phyloP scores from a whole-genome alignment of 2,888 invertebrate species.

The Xestia xanthographa region DNA sequence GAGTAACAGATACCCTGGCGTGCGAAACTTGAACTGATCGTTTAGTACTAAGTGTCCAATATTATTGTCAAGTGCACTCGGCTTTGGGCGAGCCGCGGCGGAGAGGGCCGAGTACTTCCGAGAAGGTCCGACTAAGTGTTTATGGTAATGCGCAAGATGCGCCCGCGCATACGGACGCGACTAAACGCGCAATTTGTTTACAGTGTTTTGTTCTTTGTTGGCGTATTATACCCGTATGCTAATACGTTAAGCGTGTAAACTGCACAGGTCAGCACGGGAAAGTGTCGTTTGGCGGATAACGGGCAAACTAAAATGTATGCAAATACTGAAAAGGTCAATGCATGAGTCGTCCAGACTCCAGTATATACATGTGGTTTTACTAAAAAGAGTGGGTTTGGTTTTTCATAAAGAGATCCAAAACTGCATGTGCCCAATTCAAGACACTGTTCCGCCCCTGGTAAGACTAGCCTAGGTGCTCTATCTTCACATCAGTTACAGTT shows the following conservation, averaged over 20 bases:
- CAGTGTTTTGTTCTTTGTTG: slow-evolving; percentile 53
- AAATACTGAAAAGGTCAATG: neutral
- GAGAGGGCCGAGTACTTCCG: slow-evolving; percentile 40
- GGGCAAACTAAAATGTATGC: neutral
- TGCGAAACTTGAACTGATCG: neutral
- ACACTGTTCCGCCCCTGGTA: neutral
- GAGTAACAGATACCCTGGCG: neutral
- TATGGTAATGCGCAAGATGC: slow-evolving; percentile 64
- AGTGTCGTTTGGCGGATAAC: neutral
- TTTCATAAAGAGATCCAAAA: neutral
- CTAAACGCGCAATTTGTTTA: slow-evolving; percentile 55
- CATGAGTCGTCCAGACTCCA: neutral
- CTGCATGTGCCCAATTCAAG: neutral
- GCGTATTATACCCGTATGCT: slow-evolving; percentile 36
- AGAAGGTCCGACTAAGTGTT: slow-evolving; percentile 62
- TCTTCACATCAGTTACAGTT: neutral
- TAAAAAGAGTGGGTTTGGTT: neutral
- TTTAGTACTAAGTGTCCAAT: neutral
- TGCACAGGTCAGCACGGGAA: slow-evolving; percentile 14
- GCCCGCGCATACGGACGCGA: slow-evolving; percentile 60
- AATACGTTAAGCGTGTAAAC: slow-evolving; percentile 36
- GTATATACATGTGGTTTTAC: neutral
- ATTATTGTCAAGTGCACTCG: slow-evolving; percentile 8
- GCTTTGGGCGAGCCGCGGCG: slow-evolving; percentile 11
- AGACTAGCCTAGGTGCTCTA: neutral